These are phyloP conservation scores for Zaprionus gabonicus DNA, from an alignment of 1,140 invertebrate genomes.

Conservation along the genomic window DNA sequence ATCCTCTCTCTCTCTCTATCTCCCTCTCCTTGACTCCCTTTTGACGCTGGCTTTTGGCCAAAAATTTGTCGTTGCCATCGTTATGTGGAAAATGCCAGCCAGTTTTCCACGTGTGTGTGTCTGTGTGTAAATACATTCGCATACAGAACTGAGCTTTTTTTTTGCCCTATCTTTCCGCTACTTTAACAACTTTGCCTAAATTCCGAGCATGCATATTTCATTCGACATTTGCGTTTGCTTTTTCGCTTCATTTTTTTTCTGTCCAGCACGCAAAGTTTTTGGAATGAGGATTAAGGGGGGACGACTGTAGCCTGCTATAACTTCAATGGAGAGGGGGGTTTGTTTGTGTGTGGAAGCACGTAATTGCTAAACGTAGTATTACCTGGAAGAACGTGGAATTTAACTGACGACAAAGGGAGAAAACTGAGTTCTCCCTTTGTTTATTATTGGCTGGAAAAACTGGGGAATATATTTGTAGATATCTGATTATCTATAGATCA, in stretches of 20 bases:
- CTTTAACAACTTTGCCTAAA: slow-evolving; percentile 60
- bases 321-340: not conserved
- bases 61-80: slow-evolving; percentile 52
- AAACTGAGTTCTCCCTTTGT: too few species aligned
- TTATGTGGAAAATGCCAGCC: slow-evolving; percentile 45
- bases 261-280: slow-evolving; percentile 52
- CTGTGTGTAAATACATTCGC: not conserved
- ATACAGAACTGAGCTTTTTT: slow-evolving; percentile 18
- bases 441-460: too few species aligned
- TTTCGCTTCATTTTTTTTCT: slow-evolving; percentile 49
- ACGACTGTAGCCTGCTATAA: not conserved
- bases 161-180: slow-evolving; percentile 32
- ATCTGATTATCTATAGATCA: too few species aligned
- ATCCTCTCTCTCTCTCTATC: not conserved
- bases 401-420: slow-evolving; percentile 39
- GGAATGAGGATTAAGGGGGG: not conserved
- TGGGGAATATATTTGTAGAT: not conserved
- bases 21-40: not conserved
- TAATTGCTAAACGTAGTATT: slow-evolving; percentile 21
- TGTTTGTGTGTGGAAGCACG: slow-evolving; percentile 16
- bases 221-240: slow-evolving; percentile 62
- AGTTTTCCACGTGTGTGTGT: slow-evolving; percentile 26
- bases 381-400: slow-evolving; percentile 24
- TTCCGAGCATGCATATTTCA: slow-evolving; percentile 69
- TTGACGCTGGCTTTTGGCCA: slow-evolving; percentile 56